Evolutionary conservation across 2,113 vertebrate genomes (phyloP).

Genomic region (Solenodon paradoxus): DNA sequence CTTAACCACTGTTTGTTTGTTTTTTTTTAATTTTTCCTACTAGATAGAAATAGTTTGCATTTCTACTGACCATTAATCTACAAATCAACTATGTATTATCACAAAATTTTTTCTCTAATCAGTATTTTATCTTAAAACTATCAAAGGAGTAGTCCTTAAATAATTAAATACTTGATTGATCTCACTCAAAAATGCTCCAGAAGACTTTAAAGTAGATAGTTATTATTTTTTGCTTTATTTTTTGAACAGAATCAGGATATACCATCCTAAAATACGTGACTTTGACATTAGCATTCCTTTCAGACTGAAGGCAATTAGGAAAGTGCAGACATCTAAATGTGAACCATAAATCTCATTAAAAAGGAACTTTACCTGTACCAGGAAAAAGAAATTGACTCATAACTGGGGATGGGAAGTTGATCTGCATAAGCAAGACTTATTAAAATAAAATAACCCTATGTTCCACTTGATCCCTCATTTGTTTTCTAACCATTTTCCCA

Average conservation of each 20-base stretch:
- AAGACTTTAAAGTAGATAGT: neutral
- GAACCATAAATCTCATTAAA: neutral
- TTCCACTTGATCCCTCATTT: too few species aligned
- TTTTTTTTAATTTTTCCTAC: neutral
- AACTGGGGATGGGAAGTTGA: neutral
- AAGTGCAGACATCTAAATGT: neutral
- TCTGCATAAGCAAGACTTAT: neutral
- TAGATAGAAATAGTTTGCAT: neutral
- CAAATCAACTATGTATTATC: neutral
- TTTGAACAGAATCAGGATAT: neutral
- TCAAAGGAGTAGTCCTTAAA: neutral
- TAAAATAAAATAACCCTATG: neutral
- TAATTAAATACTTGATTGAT: constrained; percentile 15
- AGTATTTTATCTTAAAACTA: neutral
- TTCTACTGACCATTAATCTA: neutral
- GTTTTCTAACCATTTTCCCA: neutral
- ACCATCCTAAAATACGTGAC: neutral
- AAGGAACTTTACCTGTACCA: neutral
- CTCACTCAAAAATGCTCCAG: neutral
- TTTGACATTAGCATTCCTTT: neutral
- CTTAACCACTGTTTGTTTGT: neutral
- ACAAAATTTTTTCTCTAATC: neutral
- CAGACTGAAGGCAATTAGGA: neutral
- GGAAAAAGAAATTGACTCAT: neutral
- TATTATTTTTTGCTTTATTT: neutral